A percentile compares a stretch with the other conserved stretches of the same genome.
Evolutionary conservation across 2,113 vertebrate genomes (phyloP).

Genomic region (Trematomus loennbergii): DNA sequence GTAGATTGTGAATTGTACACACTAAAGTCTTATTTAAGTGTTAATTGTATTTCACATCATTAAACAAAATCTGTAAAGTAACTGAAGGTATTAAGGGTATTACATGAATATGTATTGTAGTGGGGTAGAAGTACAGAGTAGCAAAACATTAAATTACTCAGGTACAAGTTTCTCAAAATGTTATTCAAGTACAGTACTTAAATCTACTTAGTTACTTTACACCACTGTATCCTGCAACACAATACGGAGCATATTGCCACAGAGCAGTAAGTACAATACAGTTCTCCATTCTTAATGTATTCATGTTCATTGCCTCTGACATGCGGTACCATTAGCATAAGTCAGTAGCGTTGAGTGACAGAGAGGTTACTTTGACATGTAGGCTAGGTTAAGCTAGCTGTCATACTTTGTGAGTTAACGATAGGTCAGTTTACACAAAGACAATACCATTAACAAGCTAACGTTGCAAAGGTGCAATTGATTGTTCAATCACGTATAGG

Average conservation of each 20-base stretch:
- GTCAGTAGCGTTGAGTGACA: neutral
- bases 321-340: neutral
- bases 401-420: neutral
- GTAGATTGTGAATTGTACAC: no score
- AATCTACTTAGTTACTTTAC: no score
- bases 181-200: no score
- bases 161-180: no score
- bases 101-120: no score
- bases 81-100: no score
- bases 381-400: neutral
- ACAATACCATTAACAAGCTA: neutral
- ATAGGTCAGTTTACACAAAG: neutral
- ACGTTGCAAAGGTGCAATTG: neutral
- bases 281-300: neutral
- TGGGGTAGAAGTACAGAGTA: no score
- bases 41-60: no score
- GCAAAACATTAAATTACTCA: no score
- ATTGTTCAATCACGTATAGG: neutral
- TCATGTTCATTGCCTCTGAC: neutral
- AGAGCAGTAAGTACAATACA: neutral
- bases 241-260: neutral
- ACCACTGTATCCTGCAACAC: no score
- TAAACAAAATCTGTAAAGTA: no score
- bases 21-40: no score
- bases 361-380: constrained; percentile 13